Base-by-base conservation (phyloP, 1,140 invertebrate genomes). In the Reticulitermes speratus region DNA sequence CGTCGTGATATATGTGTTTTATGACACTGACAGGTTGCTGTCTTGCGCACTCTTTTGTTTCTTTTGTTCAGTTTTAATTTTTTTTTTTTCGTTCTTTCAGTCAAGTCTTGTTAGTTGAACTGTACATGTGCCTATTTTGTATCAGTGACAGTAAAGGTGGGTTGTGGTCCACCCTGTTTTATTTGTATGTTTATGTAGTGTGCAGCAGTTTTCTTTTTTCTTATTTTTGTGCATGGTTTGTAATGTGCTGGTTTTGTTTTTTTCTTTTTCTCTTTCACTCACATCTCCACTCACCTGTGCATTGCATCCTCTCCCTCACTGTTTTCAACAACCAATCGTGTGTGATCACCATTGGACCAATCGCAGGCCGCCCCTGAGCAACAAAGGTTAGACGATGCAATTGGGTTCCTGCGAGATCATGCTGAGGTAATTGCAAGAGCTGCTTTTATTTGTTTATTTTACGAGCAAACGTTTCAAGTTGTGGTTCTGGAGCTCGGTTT, bases 311-410 rank as follows among this genome's bases (percentile, higher is more conserved):
- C 44, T 84, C 45, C 38, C 44, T n/a, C 83, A 84, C 45, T 45
- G n/a, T 52, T 52, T 52, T 52, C 83, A 59, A 25, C 52, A 52
- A 84, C 83, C 44, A 16, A 55, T 55, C 83, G 25, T 45, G 83
- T 84, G 83, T 44, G 83, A 84, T 45, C 81, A 55, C 83, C 52
- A 45, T 55, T 21, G 52, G 52, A 55, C 19, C 83, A 81, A 84
- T 87, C 45, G 38, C 89, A 95, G 94, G 93, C 94, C 91, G 93
- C 94, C 91, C 94, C 95, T 89, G 95, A 96, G 92, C 95, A 96
- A 91, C 94, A 96, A 91, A 94, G 96, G 91, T 93, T 97, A 90
- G 96, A 97, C 92, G 96, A 97, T 93, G 96, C 96, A 88, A 97
- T 97, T 92, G 96, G 96, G 90, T 96, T 96, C 91, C 94, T 98